Base-by-base conservation (phyloP, 2,888 invertebrate species). In the Lacanobia oleracea region DNA sequence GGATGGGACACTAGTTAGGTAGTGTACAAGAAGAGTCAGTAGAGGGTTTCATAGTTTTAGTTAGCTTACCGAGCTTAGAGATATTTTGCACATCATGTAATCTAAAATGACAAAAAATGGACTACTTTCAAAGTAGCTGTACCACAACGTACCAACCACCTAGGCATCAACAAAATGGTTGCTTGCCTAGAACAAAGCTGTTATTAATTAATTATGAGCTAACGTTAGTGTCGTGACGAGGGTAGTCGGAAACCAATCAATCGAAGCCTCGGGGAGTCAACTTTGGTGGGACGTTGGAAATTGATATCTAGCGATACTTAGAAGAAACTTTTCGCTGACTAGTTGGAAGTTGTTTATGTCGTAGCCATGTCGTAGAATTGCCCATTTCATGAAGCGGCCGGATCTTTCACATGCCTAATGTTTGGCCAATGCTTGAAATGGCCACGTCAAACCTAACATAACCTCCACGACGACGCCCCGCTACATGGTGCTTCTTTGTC, bases 201-300 rank as follows among this genome's bases (percentile, higher is more conserved):
- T 76, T 71, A 81, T 68, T 68, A 82, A 79, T 72, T 77, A 77
- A 82, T 72, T 68, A 77, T 33, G 43, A 43, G 43, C 64, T 53
- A 57, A 62, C 54, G 57, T 48, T 77, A 64, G 65, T 65, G 51
- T 50, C 45, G 67, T 68, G 79, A 73, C 79, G 56, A 82, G 63
- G 82, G 79, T 72, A 53, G 18, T 56, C n/a, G 18, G 23, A 27
- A 72, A 59, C 59, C 66, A 73, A 73, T 82, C 79, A 64, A 78
- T 73, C 18, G 68, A 72, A 70, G 72, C 63, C 53, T 75, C 10
- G 2, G 68, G n/a, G 56, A 75, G 10, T 66, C 63, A 69, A 75
- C 64, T 79, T 64, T 40, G 61, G 33, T 59, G 61, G 18, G 18
- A 56, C 45, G 57, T 48, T 33, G 60, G 63, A 67, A 74, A 82